Conservation (phyloP, 2,797 vertebrate species). For the Uromys caudimaculatus region DNA sequence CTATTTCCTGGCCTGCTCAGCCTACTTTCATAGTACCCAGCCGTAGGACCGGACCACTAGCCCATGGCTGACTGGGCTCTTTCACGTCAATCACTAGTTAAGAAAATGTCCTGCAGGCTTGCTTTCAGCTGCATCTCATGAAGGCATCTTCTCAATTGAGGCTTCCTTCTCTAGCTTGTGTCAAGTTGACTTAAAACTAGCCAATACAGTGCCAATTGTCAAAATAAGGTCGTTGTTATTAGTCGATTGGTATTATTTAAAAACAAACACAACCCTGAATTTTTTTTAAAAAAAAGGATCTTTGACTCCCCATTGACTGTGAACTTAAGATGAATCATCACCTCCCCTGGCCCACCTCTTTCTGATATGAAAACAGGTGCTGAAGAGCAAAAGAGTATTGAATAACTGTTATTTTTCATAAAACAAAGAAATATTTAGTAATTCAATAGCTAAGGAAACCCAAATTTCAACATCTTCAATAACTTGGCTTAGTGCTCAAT, state of each 20-base stretch:
- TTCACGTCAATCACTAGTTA: not conserved
- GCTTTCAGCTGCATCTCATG: not conserved
- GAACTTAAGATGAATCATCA: not conserved
- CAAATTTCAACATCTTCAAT: not conserved
- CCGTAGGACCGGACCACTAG: not conserved
- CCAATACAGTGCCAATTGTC: not conserved
- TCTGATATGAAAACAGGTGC: not conserved
- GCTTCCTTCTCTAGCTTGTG: not conserved
- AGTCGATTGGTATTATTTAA: constrained; percentile 43
- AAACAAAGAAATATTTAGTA: constrained; percentile 54
- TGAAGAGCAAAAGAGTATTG: not conserved
- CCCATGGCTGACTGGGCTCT: not conserved
- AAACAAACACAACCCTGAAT: constrained; percentile 33
- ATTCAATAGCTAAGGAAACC: constrained; percentile 33
- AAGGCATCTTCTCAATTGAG: not conserved
- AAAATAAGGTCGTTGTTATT: constrained; percentile 7
- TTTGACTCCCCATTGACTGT: not conserved
- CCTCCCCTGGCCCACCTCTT: not conserved
- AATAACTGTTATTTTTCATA: constrained; percentile 35
- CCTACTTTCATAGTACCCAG: not conserved
- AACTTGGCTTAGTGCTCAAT: not conserved
- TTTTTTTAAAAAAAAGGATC: not conserved
- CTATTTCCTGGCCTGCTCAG: not conserved
- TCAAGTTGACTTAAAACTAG: not conserved
- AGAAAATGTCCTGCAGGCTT: not conserved